phyloP scores from a whole-genome alignment of 1,140 invertebrate species.

The Batillaria attramentaria region DNA sequence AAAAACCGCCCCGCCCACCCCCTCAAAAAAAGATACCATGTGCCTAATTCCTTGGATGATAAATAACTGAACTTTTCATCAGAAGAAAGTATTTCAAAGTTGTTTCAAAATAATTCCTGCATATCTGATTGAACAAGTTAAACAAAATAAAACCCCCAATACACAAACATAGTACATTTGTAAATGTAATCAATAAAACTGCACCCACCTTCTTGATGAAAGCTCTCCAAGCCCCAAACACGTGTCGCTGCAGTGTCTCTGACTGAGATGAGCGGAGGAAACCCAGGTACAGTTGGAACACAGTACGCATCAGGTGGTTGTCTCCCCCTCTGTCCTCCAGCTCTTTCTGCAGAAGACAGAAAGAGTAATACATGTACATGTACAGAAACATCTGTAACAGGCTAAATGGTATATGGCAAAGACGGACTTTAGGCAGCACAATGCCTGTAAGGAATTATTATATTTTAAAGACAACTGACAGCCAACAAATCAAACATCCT shows the following conservation, averaged over 20 bases:
- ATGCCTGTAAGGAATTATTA: no score
- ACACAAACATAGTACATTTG: not conserved
- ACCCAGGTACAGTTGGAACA: conserved; percentile 87
- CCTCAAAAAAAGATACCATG: no score
- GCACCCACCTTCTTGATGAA: conserved; percentile 88
- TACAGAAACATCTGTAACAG: not conserved
- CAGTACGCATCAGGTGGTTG: conserved; percentile 83
- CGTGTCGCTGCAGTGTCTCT: conserved; percentile 89
- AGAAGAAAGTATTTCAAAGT: no score
- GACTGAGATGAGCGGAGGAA: conserved; percentile 92
- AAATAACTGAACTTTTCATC: no score
- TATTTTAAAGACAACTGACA: no score
- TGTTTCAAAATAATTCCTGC: not conserved
- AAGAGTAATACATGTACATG: not conserved
- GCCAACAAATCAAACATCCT: no score
- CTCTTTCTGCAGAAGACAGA: conserved; percentile 71
- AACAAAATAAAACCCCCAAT: not conserved
- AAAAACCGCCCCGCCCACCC: no score
- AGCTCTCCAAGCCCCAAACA: conserved; percentile 90
- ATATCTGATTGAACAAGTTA: not conserved
- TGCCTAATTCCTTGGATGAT: no score
- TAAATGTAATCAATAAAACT: not conserved
- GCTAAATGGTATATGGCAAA: no score
- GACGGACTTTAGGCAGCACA: no score
- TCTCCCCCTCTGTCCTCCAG: conserved; percentile 80